A percentile compares a stretch with the other conserved stretches of the same genome.
Evolutionary conservation across 2,888 invertebrate genomes (phyloP).

Genomic region (Drosophila cognata): DNA sequence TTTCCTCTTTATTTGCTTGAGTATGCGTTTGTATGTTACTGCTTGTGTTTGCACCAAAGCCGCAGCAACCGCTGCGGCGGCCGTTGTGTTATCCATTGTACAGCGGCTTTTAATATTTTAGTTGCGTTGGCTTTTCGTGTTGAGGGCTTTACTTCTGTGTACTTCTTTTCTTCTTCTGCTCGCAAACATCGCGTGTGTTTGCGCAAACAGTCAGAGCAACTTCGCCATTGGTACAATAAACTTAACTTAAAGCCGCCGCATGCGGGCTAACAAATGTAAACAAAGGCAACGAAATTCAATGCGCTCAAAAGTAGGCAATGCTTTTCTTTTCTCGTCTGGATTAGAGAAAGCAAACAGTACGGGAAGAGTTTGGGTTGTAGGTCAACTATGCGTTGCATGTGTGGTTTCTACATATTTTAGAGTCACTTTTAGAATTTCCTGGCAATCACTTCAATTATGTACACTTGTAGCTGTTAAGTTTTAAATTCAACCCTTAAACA

Average conservation of each 20-base stretch:
- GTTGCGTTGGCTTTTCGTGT: constrained; percentile 53
- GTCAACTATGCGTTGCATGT: constrained; percentile 13
- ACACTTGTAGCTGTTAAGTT: background rate
- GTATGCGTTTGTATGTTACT: constrained; percentile 9
- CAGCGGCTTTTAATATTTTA: constrained; percentile 78
- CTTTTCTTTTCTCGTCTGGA: constrained; percentile 18
- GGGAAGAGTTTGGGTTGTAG: background rate
- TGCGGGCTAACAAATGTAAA: constrained; percentile 33
- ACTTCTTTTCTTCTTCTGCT: constrained; percentile 2
- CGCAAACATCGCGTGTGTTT: constrained; percentile 33
- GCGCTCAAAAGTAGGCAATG: constrained; percentile 68
- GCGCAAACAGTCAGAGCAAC: constrained; percentile 39
- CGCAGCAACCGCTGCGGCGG: constrained; percentile 35
- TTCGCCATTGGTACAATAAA: constrained; percentile 58
- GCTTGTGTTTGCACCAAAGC: constrained; percentile 24
- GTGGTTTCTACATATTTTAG: constrained; percentile 37
- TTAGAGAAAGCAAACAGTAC: background rate
- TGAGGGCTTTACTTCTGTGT: constrained; percentile 43
- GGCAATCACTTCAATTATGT: background rate
- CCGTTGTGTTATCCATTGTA: constrained; percentile 67
- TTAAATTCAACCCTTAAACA: background rate
- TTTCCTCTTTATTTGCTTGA: constrained; percentile 4
- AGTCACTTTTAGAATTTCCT: constrained; percentile 8
- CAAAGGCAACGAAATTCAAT: constrained; percentile 41
- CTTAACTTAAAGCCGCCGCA: constrained; percentile 48